Percentiles rank a stretch among this genome's conserved stretches.
These are phyloP conservation scores for Lordiphosa collinella DNA, from an alignment of 1,140 invertebrate species.

Conservation along the genomic window DNA sequence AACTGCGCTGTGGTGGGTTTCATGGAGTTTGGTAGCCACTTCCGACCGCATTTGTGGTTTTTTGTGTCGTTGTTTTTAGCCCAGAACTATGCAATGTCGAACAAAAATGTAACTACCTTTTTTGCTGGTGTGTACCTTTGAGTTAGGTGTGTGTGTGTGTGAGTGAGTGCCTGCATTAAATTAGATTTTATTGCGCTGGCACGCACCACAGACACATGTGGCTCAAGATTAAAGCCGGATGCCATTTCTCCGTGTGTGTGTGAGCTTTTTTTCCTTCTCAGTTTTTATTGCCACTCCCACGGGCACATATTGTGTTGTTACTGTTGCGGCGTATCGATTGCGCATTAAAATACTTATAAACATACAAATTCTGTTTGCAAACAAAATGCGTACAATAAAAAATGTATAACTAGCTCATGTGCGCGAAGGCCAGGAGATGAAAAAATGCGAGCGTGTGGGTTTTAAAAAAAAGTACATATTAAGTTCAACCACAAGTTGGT, in stretches of 20 bases:
- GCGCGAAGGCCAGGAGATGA: neutral
- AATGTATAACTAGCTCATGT: slow-evolving; percentile 41
- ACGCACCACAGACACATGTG: slow-evolving; percentile 46
- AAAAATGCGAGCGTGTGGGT: neutral
- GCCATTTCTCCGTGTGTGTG: slow-evolving; percentile 10
- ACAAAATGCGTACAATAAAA: slow-evolving; percentile 53
- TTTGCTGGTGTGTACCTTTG: slow-evolving; percentile 1
- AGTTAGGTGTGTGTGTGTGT: slow-evolving; percentile 6
- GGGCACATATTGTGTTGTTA: slow-evolving; percentile 5
- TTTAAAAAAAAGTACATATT: too few relatives aligned
- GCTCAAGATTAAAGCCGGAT: slow-evolving; percentile 38
- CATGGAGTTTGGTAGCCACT: slow-evolving; percentile 49
- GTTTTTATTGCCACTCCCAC: slow-evolving; percentile 43
- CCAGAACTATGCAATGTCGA: slow-evolving; percentile 55
- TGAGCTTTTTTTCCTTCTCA: slow-evolving; percentile 21
- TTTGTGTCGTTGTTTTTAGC: slow-evolving; percentile 39
- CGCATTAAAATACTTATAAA: slow-evolving; percentile 49
- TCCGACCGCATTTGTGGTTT: slow-evolving; percentile 55
- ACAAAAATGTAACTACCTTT: slow-evolving; percentile 28
- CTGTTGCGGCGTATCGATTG: slow-evolving; percentile 43
- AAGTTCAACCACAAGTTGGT: too few relatives aligned
- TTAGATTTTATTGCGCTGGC: slow-evolving; percentile 65
- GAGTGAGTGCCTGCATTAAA: slow-evolving; percentile 47
- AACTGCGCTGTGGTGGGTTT: slow-evolving; percentile 24
- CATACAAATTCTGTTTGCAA: slow-evolving; percentile 57